These are phyloP conservation scores for Noctuana brunneofusca DNA, from an alignment of 2,888 invertebrate genomes.

Conservation along the genomic window DNA sequence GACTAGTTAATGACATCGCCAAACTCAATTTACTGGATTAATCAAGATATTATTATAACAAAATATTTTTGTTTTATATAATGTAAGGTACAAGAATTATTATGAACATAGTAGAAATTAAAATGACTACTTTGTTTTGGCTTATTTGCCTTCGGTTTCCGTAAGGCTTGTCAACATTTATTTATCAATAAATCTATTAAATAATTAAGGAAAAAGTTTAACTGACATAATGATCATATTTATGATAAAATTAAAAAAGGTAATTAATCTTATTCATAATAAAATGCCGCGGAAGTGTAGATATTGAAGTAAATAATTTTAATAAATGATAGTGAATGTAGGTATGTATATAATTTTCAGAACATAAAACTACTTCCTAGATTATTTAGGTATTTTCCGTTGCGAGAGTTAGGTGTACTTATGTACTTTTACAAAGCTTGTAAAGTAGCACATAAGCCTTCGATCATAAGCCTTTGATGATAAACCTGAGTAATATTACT, in stretches of 20 bases:
- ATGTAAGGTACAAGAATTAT: no score
- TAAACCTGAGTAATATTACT: not conserved
- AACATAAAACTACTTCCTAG: not conserved
- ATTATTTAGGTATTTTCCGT: not conserved
- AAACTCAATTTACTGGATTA: constrained; percentile 11
- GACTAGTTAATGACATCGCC: constrained; percentile 1
- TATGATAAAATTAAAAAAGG: no score
- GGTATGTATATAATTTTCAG: not conserved
- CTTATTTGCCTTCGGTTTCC: no score
- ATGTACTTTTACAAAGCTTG: not conserved
- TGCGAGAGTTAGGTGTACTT: not conserved
- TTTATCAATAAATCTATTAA: no score
- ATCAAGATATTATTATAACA: constrained; percentile 6
- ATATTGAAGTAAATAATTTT: not conserved
- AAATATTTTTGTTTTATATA: no score
- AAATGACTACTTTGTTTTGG: no score
- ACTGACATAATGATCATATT: no score
- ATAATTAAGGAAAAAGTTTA: no score
- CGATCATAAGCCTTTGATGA: not conserved
- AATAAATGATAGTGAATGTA: not conserved
- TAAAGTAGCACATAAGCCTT: not conserved
- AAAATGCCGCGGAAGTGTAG: not conserved
- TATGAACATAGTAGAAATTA: no score
- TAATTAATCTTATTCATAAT: not conserved
- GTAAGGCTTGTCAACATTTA: no score